Conservation (phyloP, 1,140 invertebrate genomes). For the Batillaria attramentaria region DNA sequence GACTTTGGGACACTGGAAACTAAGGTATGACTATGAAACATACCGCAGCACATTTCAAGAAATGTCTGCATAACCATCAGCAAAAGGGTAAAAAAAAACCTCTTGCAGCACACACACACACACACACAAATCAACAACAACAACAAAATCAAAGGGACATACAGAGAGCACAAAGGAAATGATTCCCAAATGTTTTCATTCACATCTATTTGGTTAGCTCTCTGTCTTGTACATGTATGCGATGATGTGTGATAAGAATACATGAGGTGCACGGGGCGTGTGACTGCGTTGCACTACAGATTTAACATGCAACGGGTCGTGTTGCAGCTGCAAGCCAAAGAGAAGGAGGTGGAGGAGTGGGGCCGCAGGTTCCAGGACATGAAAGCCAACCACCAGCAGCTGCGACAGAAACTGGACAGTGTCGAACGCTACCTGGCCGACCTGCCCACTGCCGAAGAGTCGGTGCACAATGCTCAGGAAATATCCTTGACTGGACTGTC, state of each 20-base stretch:
- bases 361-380: slow-evolving; percentile 55
- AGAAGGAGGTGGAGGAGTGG: slow-evolving; percentile 51
- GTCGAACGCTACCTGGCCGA: slow-evolving; percentile 62
- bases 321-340: slow-evolving; percentile 56
- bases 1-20: slow-evolving; percentile 42
- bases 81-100: too few species aligned
- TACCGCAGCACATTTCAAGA: too few species aligned
- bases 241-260: background rate
- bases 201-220: too few species aligned
- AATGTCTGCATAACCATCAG: too few species aligned
- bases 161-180: too few species aligned
- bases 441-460: slow-evolving; percentile 63
- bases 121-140: too few species aligned
- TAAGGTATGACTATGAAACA: slow-evolving; percentile 49
- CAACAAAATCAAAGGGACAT: too few species aligned
- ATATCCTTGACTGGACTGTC: slow-evolving; percentile 62
- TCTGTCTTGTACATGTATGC: background rate
- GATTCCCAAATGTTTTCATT: too few species aligned
- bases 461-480: slow-evolving; percentile 47
- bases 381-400: slow-evolving; percentile 45
- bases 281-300: too few species aligned
- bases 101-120: too few species aligned
- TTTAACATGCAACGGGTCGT: too few species aligned
- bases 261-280: too few species aligned
- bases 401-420: slow-evolving; percentile 60